Percentiles rank a stretch among this genome's conserved stretches.
These are phyloP conservation scores for Eurypyga helias DNA, from an alignment of 2,113 vertebrate species.

Conservation along the genomic window DNA sequence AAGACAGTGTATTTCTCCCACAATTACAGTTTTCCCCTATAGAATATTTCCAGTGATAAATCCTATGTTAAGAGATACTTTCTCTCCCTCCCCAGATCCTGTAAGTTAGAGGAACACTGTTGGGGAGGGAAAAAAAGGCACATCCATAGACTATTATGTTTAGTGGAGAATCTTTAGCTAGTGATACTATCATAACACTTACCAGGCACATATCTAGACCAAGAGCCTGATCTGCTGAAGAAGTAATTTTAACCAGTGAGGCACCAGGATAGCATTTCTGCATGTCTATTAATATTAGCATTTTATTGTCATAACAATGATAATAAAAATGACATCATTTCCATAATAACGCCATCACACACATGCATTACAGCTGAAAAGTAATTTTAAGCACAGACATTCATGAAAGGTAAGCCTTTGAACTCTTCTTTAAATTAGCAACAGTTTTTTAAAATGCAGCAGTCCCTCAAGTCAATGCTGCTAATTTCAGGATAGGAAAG, in stretches of 20 bases:
- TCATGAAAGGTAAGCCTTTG: slow-evolving; percentile 41
- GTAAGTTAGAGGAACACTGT: background rate
- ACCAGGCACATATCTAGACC: background rate
- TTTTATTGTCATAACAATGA: too few relatives aligned
- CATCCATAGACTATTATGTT: background rate
- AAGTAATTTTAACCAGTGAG: background rate
- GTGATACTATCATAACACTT: background rate
- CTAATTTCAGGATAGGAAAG: slow-evolving; percentile 33
- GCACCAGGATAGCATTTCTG: background rate
- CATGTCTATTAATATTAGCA: background rate
- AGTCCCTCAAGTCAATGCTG: background rate
- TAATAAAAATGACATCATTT: too few relatives aligned
- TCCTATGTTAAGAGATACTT: background rate
- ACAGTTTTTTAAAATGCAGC: background rate
- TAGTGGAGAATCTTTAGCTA: background rate
- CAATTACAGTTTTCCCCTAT: background rate
- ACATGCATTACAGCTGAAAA: slow-evolving; percentile 19
- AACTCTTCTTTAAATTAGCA: slow-evolving; percentile 24
- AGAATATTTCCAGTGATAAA: background rate
- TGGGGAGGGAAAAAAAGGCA: background rate
- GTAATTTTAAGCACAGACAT: background rate
- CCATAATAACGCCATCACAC: background rate
- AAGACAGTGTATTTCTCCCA: background rate
- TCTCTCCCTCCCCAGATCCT: background rate
- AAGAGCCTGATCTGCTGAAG: background rate